Evolutionary conservation across 2,797 vertebrate genomes (phyloP).

Genomic region (Lemur catta): DNA sequence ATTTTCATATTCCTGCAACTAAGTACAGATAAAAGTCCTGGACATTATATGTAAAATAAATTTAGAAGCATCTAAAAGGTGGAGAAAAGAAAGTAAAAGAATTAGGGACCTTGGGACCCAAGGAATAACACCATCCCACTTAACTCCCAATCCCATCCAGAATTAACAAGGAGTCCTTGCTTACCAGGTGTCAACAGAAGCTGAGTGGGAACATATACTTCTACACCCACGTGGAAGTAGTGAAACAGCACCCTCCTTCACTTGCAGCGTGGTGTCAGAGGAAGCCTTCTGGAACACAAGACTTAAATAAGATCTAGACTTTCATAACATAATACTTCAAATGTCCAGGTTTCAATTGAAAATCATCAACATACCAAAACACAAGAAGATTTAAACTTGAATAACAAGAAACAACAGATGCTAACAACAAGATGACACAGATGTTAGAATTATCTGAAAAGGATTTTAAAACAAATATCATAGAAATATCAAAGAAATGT

Average conservation of each 20-base stretch:
- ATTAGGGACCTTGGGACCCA: not conserved
- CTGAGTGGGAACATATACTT: not conserved
- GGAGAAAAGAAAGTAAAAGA: not conserved
- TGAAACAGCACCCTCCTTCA: not conserved
- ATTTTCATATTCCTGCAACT: not conserved
- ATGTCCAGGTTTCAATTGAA: not conserved
- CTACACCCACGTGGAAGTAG: not conserved
- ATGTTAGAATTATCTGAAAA: too few relatives aligned
- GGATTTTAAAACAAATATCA: too few relatives aligned
- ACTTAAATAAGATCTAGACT: not conserved
- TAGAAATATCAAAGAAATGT: not conserved
- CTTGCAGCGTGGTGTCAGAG: not conserved
- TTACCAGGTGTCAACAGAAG: not conserved
- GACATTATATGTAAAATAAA: not conserved
- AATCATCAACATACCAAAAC: not conserved
- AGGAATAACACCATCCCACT: not conserved
- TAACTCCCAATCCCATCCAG: not conserved
- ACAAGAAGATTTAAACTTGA: too few relatives aligned
- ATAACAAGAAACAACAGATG: too few relatives aligned
- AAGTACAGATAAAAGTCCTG: not conserved
- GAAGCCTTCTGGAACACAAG: not conserved
- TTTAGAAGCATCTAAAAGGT: not conserved
- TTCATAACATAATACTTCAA: not conserved
- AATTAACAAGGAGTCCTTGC: not conserved
- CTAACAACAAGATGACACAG: too few relatives aligned